Percentiles rank a stretch among this genome's conserved stretches.
Conservation (phyloP, 2,113 vertebrate species). For the Hippocampus mohnikei region DNA sequence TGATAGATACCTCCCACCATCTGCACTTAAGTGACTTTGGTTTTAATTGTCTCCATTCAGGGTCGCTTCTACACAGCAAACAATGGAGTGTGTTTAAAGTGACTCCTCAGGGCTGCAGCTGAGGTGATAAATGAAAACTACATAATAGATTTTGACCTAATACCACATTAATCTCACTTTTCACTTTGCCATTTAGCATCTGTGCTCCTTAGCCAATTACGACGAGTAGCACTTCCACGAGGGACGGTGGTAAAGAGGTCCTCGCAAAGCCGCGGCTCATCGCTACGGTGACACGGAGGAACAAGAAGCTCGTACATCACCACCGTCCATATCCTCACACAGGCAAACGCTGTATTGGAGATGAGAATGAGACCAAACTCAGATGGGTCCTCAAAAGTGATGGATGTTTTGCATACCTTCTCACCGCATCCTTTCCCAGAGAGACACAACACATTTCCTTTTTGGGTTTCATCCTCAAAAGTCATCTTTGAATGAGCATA, state of each 20-base stretch:
- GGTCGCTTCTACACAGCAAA: background rate
- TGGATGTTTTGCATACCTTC: constrained; percentile 27
- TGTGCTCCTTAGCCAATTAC: constrained; percentile 44
- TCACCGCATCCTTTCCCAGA: constrained; percentile 21
- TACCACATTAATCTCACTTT: constrained; percentile 28
- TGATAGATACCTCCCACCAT: background rate
- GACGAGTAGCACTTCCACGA: constrained; percentile 8
- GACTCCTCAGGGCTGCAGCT: constrained; percentile 11
- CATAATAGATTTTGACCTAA: constrained; percentile 52
- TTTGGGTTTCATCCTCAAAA: constrained; percentile 21
- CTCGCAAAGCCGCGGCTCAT: constrained; percentile 22
- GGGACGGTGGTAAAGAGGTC: constrained; percentile 28
- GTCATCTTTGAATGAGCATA: constrained; percentile 24
- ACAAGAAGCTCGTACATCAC: constrained; percentile 50
- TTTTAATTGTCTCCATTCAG: background rate
- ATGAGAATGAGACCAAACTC: constrained; percentile 47
- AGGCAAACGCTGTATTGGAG: constrained; percentile 21
- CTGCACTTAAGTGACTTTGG: background rate
- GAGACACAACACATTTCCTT: constrained; percentile 12
- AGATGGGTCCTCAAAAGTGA: constrained; percentile 26
- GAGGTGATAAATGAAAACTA: constrained; percentile 27
- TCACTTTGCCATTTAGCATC: constrained; percentile 39
- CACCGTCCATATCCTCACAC: constrained; percentile 31
- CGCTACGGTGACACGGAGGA: constrained; percentile 35
- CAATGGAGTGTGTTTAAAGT: background rate